A percentile compares a stretch with the other conserved stretches of the same genome.
Conservation (phyloP, 2,797 vertebrate genomes). For the Enteromius viviparus region DNA sequence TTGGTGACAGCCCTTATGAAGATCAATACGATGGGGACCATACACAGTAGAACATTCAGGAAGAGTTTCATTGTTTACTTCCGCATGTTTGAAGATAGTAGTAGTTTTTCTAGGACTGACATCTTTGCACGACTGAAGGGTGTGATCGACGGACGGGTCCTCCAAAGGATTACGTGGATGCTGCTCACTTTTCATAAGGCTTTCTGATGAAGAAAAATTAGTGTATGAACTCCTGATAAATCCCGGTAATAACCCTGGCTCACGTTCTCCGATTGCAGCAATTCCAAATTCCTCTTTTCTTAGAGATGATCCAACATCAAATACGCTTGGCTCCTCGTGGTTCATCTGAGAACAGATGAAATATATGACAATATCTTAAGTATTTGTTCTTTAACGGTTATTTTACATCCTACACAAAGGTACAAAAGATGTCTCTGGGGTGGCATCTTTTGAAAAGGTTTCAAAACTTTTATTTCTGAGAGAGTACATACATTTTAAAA, state of each 20-base stretch:
- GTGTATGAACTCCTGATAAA: slow-evolving; percentile 1
- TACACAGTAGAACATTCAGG: not conserved
- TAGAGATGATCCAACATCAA: slow-evolving; percentile 8
- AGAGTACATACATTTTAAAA: not conserved
- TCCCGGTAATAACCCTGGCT: slow-evolving; percentile 15
- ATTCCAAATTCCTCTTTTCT: slow-evolving; percentile 11
- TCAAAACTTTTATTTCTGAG: too few species aligned
- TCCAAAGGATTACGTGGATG: not conserved
- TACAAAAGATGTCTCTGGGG: too few species aligned
- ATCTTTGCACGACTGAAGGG: not conserved
- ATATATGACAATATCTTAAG: not conserved
- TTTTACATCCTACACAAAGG: not conserved
- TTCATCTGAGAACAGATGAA: slow-evolving; percentile 9
- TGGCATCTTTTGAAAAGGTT: too few species aligned
- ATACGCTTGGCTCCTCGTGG: slow-evolving; percentile 1
- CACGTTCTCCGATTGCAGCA: not conserved
- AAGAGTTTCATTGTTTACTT: slow-evolving; percentile 6
- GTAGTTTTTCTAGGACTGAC: not conserved
- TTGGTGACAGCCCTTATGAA: not conserved
- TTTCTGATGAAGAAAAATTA: slow-evolving; percentile 19
- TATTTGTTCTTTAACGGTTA: not conserved
- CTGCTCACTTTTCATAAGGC: slow-evolving; percentile 10
- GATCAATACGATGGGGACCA: slow-evolving; percentile 18
- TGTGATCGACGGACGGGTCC: slow-evolving; percentile 3
- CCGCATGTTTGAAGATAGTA: not conserved